Evolutionary conservation across 1,140 invertebrate species (phyloP), one percentile per base, ranked within the genome.

Genomic region (Helicoverpa armigera): DNA sequence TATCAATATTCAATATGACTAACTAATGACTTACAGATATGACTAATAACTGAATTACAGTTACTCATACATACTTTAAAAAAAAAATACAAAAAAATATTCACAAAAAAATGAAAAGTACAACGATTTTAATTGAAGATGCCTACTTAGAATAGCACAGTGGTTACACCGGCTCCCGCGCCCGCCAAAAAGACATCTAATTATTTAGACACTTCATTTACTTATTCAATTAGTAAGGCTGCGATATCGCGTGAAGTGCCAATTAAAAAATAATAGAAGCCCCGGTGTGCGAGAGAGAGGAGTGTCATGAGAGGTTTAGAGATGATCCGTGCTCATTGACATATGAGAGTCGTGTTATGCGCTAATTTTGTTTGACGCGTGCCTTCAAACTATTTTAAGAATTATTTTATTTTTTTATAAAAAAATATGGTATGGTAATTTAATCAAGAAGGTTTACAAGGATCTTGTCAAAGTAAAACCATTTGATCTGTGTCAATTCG

Each of bases 121-220:
- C 13, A 65, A 61, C 18, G 58, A 13, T 54, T n/a, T 14, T 11
- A 5, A 60, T 60, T 12, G 35, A 48, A 16, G 43, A 2, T 12
- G n/a, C 7, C 63, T 31, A 50, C 23, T 73, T 14, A 29, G 58
- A 53, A 61, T 23, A 29, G 73, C 73, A 75, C 73, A 29, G 73
- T 65, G 74, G 60, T 35, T 65, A 54, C 79, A 56, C 54, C 77
- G 65, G 53, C 58, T 75, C 87, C 85, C 88, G 86, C 88, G 83
- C 85, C 83, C 88, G 87, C 86, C 87, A 94, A 92, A 92, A 94
- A 92, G 90, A 90, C 90, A 90, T 92, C 89, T 91, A 93, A 93
- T 92, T 94, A 93, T 94, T 94, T 92, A 93, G 92, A 90, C 90
- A 94, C 92, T 93, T 92, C 90, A 94, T 94, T 94, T 94, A 94